A percentile compares a stretch with the other conserved stretches of the same genome.
Evolutionary conservation across 2,113 vertebrate species (phyloP).

Genomic region (Hippocampus mohnikei): DNA sequence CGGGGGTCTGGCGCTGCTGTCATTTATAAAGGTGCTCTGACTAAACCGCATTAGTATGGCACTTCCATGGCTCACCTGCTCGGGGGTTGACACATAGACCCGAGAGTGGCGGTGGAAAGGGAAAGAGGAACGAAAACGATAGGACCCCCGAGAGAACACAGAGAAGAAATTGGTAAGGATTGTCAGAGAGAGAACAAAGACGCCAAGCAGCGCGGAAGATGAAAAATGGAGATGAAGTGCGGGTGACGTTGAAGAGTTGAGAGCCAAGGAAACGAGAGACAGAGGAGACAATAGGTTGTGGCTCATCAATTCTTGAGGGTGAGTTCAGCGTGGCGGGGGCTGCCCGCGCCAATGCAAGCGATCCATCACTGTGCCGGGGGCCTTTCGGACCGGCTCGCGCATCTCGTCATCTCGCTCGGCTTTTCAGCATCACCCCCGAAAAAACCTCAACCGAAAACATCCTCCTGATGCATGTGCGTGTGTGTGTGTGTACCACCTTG

Average conservation of each 20-base stretch:
- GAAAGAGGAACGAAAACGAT: background rate
- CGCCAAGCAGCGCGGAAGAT: constrained; percentile 17
- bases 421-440: constrained; percentile 26
- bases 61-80: constrained; percentile 36
- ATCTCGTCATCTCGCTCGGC: constrained; percentile 27
- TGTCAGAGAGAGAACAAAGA: constrained; percentile 10
- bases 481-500: background rate
- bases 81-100: constrained; percentile 44
- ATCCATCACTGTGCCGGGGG: constrained; percentile 65
- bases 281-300: constrained; percentile 55
- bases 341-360: constrained; percentile 53
- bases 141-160: constrained; percentile 7
- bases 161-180: constrained; percentile 15
- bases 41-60: constrained; percentile 64
- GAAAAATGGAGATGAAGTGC: constrained; percentile 25
- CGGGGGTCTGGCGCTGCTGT: constrained; percentile 40
- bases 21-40: constrained; percentile 66
- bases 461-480: constrained; percentile 53
- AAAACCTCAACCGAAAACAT: constrained; percentile 40
- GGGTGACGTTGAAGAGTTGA: constrained; percentile 31
- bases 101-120: constrained; percentile 18
- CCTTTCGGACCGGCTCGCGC: constrained; percentile 28
- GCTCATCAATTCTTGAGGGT: constrained; percentile 68
- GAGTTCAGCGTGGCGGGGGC: constrained; percentile 59
- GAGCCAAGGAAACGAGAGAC: constrained; percentile 39